Conservation (phyloP, 2,888 invertebrate species). For the Tetrapedia diversipes region DNA sequence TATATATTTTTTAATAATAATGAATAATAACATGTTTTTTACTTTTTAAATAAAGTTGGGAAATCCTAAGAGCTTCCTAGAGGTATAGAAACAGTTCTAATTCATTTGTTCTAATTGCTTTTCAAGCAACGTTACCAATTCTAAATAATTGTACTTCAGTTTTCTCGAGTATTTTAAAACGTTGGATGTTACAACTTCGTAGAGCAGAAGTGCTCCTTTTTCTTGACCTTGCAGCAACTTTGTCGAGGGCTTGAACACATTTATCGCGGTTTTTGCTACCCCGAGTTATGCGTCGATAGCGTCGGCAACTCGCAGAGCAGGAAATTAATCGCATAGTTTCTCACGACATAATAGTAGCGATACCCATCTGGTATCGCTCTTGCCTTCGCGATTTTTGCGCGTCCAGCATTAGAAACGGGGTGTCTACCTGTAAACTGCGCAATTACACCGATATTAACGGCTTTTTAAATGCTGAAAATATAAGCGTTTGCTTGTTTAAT, state of each 20-base stretch:
- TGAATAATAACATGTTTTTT: no score
- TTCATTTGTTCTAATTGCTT: no score
- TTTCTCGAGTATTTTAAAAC: no score
- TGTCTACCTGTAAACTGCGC: constrained; percentile 57
- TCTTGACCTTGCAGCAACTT: constrained; percentile 23
- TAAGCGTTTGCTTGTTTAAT: constrained; percentile 23
- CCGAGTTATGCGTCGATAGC: constrained; percentile 48
- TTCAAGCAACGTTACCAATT: no score
- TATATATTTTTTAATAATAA: no score
- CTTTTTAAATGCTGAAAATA: constrained; percentile 19
- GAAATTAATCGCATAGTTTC: constrained; percentile 72
- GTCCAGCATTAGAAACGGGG: constrained; percentile 38
- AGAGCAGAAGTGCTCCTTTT: constrained; percentile 19
- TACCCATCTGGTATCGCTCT: constrained; percentile 48
- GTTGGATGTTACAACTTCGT: no score
- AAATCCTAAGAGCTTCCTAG: no score
- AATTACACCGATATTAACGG: constrained; percentile 51
- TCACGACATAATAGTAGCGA: constrained; percentile 65
- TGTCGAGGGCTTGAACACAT: constrained; percentile 19
- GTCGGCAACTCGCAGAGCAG: constrained; percentile 56
- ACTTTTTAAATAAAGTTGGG: no score
- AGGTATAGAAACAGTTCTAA: no score
- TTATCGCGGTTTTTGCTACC: constrained; percentile 55
- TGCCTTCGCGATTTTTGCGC: constrained; percentile 31
- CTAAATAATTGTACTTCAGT: no score